These are phyloP conservation scores for Miniopterus natalensis DNA, from an alignment of 2,113 vertebrate genomes.

Conservation along the genomic window DNA sequence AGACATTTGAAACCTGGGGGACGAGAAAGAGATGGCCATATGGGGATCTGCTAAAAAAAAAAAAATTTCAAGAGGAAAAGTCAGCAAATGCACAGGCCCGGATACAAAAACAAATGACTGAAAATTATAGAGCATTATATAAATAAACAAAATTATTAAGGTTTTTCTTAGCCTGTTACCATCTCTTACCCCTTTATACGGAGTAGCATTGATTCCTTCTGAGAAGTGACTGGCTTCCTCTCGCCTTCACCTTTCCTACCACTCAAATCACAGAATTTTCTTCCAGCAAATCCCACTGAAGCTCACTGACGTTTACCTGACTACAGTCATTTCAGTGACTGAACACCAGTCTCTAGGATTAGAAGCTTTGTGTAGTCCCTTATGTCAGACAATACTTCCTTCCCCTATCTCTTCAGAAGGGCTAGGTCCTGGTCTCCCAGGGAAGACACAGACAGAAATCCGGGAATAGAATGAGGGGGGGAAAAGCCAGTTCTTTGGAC, in stretches of 20 bases:
- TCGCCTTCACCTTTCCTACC: not conserved
- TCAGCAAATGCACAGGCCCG: not conserved
- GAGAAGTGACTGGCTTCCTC: not conserved
- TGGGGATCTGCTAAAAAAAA: not conserved
- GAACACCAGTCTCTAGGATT: not conserved
- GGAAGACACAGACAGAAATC: conserved; percentile 10
- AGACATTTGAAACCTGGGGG: not conserved
- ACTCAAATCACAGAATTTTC: not conserved
- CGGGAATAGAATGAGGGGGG: not conserved
- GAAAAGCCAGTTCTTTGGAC: not conserved
- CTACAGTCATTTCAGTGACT: not conserved
- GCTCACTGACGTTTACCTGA: not conserved
- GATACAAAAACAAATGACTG: not conserved
- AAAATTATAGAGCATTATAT: not conserved
- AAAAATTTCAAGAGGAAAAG: not conserved
- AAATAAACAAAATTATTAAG: not conserved
- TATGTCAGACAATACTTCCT: not conserved
- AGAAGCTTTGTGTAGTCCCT: not conserved
- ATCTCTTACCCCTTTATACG: not conserved
- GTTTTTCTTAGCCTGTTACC: not conserved
- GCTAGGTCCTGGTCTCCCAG: not conserved
- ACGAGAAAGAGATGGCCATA: not conserved
- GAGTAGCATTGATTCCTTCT: not conserved
- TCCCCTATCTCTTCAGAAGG: not conserved
- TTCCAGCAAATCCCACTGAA: not conserved